phyloP scores from a whole-genome alignment of 2,888 invertebrate species.

The Trichopria drosophilae region DNA sequence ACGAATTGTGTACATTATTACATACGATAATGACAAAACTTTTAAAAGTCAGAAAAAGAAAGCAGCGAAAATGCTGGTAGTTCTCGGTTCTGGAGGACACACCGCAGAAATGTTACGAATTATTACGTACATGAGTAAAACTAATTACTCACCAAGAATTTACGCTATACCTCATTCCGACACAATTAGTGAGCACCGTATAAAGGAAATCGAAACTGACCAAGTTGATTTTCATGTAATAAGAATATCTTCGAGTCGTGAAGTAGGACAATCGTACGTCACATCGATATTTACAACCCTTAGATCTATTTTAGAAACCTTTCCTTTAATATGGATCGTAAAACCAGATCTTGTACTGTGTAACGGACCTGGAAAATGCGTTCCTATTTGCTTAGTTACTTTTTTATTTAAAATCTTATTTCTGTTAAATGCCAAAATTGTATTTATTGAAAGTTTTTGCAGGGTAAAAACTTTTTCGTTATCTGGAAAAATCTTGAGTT shows the following conservation, averaged over 20 bases:
- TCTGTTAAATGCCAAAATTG: constrained; percentile 70
- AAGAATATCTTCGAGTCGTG: constrained; percentile 80
- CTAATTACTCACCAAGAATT: constrained; percentile 71
- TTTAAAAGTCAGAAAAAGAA: too few relatives aligned
- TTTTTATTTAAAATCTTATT: constrained; percentile 73
- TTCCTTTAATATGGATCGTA: constrained; percentile 70
- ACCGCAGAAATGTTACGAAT: constrained; percentile 91
- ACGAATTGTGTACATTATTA: too few relatives aligned
- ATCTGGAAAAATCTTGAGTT: constrained; percentile 83
- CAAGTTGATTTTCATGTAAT: constrained; percentile 60
- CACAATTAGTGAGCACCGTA: constrained; percentile 71
- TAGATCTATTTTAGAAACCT: constrained; percentile 68
- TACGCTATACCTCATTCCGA: constrained; percentile 83
- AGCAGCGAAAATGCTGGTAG: constrained; percentile 62
- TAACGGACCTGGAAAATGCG: constrained; percentile 96
- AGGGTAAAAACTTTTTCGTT: constrained; percentile 87
- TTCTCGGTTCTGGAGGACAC: constrained; percentile 86
- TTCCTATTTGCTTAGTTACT: constrained; percentile 83
- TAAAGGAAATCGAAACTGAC: constrained; percentile 61
- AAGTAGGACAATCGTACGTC: constrained; percentile 83
- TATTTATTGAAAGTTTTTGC: constrained; percentile 95
- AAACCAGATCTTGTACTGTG: constrained; percentile 83
- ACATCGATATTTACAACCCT: constrained; percentile 80
- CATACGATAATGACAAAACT: too few relatives aligned
- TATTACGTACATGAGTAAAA: constrained; percentile 65